Base-by-base conservation (phyloP, 2,797 vertebrate genomes). In the Periophthalmus magnuspinnatus region DNA sequence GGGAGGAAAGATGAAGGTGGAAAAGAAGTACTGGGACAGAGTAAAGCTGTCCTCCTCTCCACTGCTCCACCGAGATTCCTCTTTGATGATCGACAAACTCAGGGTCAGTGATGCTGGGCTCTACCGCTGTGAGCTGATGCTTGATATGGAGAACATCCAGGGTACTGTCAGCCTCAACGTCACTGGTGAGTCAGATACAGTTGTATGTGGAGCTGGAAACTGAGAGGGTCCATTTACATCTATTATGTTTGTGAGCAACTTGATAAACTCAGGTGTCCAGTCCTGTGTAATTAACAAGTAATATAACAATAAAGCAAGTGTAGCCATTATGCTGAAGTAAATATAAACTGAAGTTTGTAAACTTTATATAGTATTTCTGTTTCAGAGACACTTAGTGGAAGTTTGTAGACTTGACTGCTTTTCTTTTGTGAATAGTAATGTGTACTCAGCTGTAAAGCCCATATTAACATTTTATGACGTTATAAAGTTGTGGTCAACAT, bases 71-170 rank as follows among this genome's bases (percentile, higher is more conserved):
- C 94, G 95, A 0, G 93, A 96, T 0, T 96, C 95, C 52, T 96
- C 96, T 0, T 91, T 98, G 81, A 90, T 82, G 0, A 68, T 97
- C 6, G 82, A 70, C 8, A 89, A 71, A 36, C 92, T 98, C 45
- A 91, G 93, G 0, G 95, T 95, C 1, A 96, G 96, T 0, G 97
- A 99, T 0, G 93, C 93, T 0, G 97, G 97, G 0, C 81, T 92
- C 32, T 99, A 97, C 78, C 95, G 95, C 82, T 99, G 97, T 0
- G 95, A 98, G 0, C 94, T 98, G 70, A 95, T 97, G 93, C 93
- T 93, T 0, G 96, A 95, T 7, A 95, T 97, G 65, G 97, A 99
- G 79, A 95, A 96, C 71, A 93, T 86, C 0, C 96, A 96, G 80
- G 87, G 85, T 67, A 84, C 90, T 0, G 78, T 96, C 64, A 89